Percentiles rank a stretch among this genome's conserved stretches.
Conservation (phyloP, 2,797 vertebrate genomes). For the Carcharodon carcharias region DNA sequence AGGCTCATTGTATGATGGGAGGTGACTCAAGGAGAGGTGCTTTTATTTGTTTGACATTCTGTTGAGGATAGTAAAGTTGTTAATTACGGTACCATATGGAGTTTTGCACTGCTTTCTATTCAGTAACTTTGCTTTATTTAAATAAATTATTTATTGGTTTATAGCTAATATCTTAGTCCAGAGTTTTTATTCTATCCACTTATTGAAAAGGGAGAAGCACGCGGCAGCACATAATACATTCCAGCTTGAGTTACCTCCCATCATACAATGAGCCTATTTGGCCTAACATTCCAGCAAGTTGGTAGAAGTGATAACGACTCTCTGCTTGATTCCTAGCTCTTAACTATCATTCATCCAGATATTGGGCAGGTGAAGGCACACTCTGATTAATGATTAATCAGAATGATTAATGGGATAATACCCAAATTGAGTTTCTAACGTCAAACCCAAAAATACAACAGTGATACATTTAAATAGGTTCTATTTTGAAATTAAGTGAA, state of each 20-base stretch:
- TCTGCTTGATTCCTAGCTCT: neutral
- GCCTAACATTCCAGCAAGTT: neutral
- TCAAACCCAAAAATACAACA: neutral
- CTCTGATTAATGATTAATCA: neutral
- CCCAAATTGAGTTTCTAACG: neutral
- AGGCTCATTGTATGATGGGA: neutral
- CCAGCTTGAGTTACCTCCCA: neutral
- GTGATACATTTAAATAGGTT: neutral
- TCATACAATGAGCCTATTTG: neutral
- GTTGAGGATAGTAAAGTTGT: neutral
- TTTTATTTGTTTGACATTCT: neutral
- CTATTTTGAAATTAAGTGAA: neutral
- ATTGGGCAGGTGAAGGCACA: neutral
- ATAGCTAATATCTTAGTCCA: neutral
- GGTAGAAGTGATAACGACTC: neutral
- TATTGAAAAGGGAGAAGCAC: neutral
- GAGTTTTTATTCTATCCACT: neutral
- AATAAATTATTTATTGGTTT: neutral
- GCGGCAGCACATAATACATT: neutral
- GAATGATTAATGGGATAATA: neutral
- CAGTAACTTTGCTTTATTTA: neutral
- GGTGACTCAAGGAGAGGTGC: neutral
- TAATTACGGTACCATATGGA: neutral
- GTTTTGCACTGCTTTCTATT: neutral
- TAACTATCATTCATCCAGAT: neutral